Base-by-base conservation (phyloP, 2,797 vertebrate species). In the Ctenopoma kingsleyae region DNA sequence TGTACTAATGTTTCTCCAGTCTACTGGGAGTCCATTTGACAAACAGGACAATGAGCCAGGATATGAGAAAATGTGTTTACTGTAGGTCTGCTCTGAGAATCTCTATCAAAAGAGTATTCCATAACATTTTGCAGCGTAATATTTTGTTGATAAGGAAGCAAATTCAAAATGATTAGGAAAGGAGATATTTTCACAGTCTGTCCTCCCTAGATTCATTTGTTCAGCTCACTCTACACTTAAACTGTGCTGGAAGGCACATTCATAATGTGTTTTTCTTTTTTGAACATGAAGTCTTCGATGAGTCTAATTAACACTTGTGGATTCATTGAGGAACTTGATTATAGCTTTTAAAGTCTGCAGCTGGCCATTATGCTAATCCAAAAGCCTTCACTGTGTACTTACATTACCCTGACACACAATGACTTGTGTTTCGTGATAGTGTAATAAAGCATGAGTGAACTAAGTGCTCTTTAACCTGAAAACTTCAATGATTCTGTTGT, bases 331-430 rank as follows among this genome's bases (percentile, higher is more conserved):
- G 68, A 80, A 62, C 74, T 81, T 72, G 76, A 85, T 81, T 86
- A 80, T 63, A 78, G 72, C 65, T 78, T 80, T 87, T 73, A 81
- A 75, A 80, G 63, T 78, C 62, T 77, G 48, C 85, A 85, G 79
- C 71, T 79, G 83, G 86, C 79, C 80, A 75, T 87, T 81, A 84
- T 80, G 75, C 71, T 81, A 79, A 86, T 83, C 80, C 48, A 16
- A 40, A 54, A 78, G 47, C 69, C 71, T 80, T 74, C 23, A 52
- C 53, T 69, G 67, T 78, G 67, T 75, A 56, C 60, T 81, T 81
- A 56, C 54, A 67, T 65, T 68, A 53, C 71, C 48, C 36, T 8
- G 32, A 20, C 54, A 72, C 57, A 71, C 70, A 73, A 52, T 68
- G 47, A 78, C 52, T 20, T 41, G 35, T 47, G 57, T 71, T 69